Percentiles rank a stretch among this genome's conserved stretches.
Evolutionary conservation across 2,797 vertebrate genomes (phyloP).

Genomic region (Xyrichtys novacula): DNA sequence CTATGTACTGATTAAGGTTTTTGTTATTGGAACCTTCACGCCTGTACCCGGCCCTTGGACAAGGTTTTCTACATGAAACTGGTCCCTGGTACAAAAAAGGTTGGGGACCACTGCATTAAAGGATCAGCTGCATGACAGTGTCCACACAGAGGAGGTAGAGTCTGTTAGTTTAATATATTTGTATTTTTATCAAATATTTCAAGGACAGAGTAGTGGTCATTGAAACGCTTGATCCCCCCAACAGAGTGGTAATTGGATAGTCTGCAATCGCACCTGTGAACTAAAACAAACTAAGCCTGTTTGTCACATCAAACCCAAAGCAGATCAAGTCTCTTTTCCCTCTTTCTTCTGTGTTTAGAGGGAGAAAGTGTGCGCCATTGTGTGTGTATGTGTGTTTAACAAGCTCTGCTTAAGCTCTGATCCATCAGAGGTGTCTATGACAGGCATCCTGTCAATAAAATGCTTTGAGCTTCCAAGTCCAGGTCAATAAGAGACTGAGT

Average conservation of each 20-base stretch:
- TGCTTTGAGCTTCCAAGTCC: slow-evolving; percentile 61
- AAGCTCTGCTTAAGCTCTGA: slow-evolving; percentile 38
- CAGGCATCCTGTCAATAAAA: slow-evolving; percentile 66
- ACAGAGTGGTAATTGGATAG: not conserved
- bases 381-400: slow-evolving; percentile 33
- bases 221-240: not conserved
- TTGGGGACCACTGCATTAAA: too few relatives aligned
- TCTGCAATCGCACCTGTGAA: not conserved
- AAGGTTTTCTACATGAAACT: too few relatives aligned
- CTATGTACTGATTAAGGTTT: too few relatives aligned
- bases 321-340: not conserved
- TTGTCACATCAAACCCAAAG: slow-evolving; percentile 21
- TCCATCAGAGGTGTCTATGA: slow-evolving; percentile 52
- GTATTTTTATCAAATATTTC: not conserved
- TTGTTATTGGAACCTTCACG: too few relatives aligned
- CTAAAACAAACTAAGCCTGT: not conserved
- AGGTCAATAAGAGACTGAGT: slow-evolving; percentile 69
- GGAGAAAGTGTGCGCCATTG: slow-evolving; percentile 2
- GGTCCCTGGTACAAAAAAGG: too few relatives aligned
- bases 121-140: too few relatives aligned
- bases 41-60: too few relatives aligned
- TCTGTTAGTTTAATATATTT: too few relatives aligned
- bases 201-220: not conserved
- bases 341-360: slow-evolving; percentile 9
- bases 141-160: too few relatives aligned